phyloP scores from a whole-genome alignment of 2,888 invertebrate species.

The Tribolium freemani region DNA sequence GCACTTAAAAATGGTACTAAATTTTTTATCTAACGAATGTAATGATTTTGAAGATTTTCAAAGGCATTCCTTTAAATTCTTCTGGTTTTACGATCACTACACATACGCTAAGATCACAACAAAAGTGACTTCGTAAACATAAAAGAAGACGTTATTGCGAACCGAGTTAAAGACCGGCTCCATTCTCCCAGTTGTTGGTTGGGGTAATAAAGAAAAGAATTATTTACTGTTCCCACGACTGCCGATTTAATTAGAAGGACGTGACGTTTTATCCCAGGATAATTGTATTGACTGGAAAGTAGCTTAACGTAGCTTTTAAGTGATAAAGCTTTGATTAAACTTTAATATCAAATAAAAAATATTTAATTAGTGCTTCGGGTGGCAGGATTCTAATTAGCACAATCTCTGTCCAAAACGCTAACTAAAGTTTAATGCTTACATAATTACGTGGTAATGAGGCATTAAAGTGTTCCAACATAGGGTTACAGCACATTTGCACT shows the following conservation, averaged over 20 bases:
- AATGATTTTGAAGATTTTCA: background rate
- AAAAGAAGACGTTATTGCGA: background rate
- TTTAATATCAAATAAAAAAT: background rate
- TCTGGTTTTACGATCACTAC: background rate
- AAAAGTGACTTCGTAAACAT: background rate
- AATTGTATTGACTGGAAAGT: background rate
- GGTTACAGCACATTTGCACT: background rate
- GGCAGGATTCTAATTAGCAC: background rate
- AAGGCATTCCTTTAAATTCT: background rate
- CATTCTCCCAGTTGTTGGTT: background rate
- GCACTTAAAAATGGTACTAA: too few species aligned
- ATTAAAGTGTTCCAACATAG: background rate
- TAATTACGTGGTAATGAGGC: background rate
- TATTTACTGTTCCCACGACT: background rate
- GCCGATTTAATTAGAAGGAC: background rate
- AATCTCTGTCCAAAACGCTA: background rate
- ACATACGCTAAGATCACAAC: background rate
- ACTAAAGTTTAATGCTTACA: background rate
- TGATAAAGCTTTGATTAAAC: background rate
- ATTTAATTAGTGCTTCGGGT: background rate
- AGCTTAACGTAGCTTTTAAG: background rate
- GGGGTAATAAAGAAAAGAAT: background rate
- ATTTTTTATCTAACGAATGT: too few species aligned
- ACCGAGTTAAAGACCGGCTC: background rate
- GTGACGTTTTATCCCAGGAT: background rate